Evolutionary conservation across 2,113 vertebrate species (phyloP), one percentile per base, ranked within the genome.

Genomic region (Egretta garzetta): DNA sequence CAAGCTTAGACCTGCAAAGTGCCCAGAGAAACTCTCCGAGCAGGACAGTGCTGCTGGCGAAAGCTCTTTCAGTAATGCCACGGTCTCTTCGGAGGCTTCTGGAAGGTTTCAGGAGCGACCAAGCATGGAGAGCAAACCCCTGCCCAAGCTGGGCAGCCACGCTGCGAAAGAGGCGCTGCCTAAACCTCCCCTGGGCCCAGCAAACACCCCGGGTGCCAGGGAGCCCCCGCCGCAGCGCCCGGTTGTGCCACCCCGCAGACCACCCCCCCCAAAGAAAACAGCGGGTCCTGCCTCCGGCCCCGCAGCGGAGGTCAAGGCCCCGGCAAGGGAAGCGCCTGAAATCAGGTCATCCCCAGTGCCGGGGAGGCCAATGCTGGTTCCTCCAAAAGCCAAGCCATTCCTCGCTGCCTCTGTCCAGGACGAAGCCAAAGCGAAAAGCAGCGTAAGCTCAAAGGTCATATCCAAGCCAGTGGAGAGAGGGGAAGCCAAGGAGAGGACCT

Each of bases 201-300:
- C 97, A 30, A 97, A 87, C 93, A 50, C 70, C 3, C 12, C 28
- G 0, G 80, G 90, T 43, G 49, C 80, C 68, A 96, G 91, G 60
- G 98, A 98, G 1, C 21, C 79, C 32, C 67, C 86, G 5, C 98
- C 82, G 0, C 99, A 99, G 95, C 99, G 99, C 96, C 99, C 99
- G 0, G 27, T 98, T 86, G 98, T 99, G 75, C 99, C 97, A 4
- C 99, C 99, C 30, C 98, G 99, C 93, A 98, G 99, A 97, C 99
- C 99, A 2, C 99, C 99, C 0, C 99, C 99, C 10, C 99, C 99
- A 7, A 99, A 99, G 97, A 99, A 99, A 98, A 87, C 77, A 1
- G 88, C 96, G 4, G 93, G 95, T 23, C 88, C 98, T 0, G 97
- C 94, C 2, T 90, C 98, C 1, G 88, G 94, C 63, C 98, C 98